These are phyloP conservation scores for Dryobates pubescens DNA, from an alignment of 2,797 vertebrate genomes.

Conservation along the genomic window DNA sequence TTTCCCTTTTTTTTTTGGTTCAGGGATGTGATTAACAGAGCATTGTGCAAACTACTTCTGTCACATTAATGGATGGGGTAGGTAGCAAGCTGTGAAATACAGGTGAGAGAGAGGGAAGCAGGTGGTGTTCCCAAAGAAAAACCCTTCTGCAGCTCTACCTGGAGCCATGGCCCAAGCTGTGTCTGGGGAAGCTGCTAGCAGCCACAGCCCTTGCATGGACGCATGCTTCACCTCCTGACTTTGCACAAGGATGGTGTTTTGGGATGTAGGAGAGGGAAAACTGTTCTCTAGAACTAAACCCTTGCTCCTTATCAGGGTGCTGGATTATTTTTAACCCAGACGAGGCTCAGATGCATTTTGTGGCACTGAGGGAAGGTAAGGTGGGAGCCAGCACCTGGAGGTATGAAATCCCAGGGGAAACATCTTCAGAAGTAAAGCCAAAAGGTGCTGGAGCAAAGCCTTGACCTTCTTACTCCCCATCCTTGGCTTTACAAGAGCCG, in stretches of 20 bases:
- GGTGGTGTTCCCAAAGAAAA: not conserved
- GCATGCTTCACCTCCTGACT: not conserved
- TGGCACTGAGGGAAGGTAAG: fast-evolving
- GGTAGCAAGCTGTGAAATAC: not conserved
- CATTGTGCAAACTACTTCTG: not conserved
- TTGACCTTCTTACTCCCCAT: not conserved
- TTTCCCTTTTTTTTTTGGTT: not conserved
- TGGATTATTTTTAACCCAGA: not conserved
- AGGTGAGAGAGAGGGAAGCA: not conserved
- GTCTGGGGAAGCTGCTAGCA: fast-evolving
- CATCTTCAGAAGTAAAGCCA: not conserved
- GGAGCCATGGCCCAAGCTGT: fast-evolving
- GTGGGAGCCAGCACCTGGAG: not conserved
- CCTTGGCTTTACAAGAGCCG: not conserved
- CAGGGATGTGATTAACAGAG: not conserved
- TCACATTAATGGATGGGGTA: not conserved
- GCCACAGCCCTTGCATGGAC: fast-evolving
- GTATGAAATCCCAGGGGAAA: not conserved
- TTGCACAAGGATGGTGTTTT: fast-evolving
- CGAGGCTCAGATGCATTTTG: not conserved
- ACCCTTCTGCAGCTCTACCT: not conserved
- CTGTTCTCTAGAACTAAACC: not conserved
- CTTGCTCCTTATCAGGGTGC: fast-evolving
- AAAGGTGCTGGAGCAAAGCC: not conserved
- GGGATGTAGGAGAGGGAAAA: not conserved